These are phyloP conservation scores for Hemiscyllium ocellatum DNA, from an alignment of 2,113 vertebrate genomes.

Conservation along the genomic window DNA sequence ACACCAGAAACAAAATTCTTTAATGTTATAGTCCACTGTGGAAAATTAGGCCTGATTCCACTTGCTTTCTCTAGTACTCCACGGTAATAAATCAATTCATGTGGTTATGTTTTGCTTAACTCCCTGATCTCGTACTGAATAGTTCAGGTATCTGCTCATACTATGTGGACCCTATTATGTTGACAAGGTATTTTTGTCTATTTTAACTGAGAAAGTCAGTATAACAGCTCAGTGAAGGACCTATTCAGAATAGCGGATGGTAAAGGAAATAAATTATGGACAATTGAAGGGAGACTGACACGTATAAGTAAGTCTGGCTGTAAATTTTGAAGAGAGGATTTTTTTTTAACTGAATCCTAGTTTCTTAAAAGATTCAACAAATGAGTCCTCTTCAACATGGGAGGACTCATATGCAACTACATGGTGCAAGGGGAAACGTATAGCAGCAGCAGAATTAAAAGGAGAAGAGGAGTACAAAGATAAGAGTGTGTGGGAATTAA, in stretches of 20 bases:
- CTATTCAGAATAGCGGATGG: neutral
- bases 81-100: neutral
- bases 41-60: neutral
- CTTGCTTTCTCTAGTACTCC: neutral
- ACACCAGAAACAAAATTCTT: neutral
- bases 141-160: neutral
- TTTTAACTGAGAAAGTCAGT: neutral
- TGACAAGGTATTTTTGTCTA: neutral
- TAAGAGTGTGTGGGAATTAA: neutral
- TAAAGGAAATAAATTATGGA: neutral
- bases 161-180: neutral
- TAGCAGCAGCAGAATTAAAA: neutral
- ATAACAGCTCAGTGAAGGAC: neutral
- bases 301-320: neutral
- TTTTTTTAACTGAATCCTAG: neutral
- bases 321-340: neutral
- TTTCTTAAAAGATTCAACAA: neutral
- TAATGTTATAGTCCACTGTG: neutral
- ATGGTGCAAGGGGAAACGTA: neutral
- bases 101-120: neutral
- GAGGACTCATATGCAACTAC: neutral
- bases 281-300: neutral
- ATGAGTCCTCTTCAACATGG: neutral
- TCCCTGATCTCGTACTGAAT: neutral
- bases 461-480: neutral